Evolutionary conservation across 2,113 vertebrate genomes (phyloP).

Genomic region (Brachyhypopomus occidentalis): DNA sequence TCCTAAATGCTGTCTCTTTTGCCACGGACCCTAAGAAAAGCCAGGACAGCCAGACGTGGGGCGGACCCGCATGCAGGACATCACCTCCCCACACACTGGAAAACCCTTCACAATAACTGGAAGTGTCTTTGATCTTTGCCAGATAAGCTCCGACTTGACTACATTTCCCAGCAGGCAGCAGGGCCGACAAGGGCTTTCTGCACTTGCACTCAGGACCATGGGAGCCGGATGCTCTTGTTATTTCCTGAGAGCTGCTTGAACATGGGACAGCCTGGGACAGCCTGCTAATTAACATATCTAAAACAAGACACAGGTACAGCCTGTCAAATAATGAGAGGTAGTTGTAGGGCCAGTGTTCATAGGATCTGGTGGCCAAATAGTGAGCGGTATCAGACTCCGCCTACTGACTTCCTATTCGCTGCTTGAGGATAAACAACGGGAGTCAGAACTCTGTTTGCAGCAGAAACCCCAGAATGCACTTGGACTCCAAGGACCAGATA

Average conservation of each 20-base stretch:
- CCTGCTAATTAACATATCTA: conserved; percentile 18
- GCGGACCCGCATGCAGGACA: conserved; percentile 28
- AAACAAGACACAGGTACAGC: background rate
- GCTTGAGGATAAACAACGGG: background rate
- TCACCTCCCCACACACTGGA: conserved; percentile 51
- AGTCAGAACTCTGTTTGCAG: conserved; percentile 12
- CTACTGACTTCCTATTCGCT: background rate
- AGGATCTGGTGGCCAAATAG: conserved; percentile 6
- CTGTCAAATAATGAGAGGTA: conserved; percentile 29
- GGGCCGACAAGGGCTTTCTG: background rate
- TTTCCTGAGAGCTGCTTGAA: conserved; percentile 34
- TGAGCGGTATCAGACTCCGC: background rate
- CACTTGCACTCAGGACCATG: background rate
- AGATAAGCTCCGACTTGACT: conserved; percentile 48
- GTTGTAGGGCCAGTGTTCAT: background rate
- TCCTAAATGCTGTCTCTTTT: conserved; percentile 37
- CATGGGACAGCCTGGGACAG: conserved; percentile 1
- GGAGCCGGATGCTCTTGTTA: conserved; percentile 25
- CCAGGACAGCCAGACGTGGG: conserved; percentile 26
- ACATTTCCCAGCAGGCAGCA: conserved; percentile 52
- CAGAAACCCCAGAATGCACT: background rate
- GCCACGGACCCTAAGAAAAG: conserved; percentile 30
- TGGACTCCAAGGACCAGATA: conserved; percentile 5
- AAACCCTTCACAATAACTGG: conserved; percentile 55
- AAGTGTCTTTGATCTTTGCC: conserved; percentile 47